Conservation (phyloP, 2,888 invertebrate species). For the Cepaea hortensis region DNA sequence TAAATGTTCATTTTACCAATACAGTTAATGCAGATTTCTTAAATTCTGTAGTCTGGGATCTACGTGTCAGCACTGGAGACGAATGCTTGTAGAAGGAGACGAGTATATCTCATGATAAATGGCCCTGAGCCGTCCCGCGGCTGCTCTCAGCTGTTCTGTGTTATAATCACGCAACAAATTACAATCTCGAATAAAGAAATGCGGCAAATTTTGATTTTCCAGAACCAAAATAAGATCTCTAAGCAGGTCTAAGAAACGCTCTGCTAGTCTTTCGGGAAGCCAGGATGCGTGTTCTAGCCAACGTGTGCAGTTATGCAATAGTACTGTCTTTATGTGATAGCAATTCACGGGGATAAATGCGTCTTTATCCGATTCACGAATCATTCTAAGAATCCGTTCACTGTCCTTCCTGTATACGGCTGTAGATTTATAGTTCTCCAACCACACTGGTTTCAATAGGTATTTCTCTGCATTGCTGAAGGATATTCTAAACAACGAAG, state of each 20-base stretch:
- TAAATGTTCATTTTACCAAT: too few relatives aligned
- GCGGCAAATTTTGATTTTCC: constrained; percentile 46
- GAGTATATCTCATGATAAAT: constrained; percentile 50
- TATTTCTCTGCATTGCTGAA: constrained; percentile 51
- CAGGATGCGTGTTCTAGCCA: constrained; percentile 42
- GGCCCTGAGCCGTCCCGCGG: constrained; percentile 42
- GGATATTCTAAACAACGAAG: constrained; percentile 48
- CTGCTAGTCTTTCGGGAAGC: constrained; percentile 41
- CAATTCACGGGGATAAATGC: constrained; percentile 47
- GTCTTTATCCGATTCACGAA: constrained; percentile 51
- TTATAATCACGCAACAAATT: constrained; percentile 48
- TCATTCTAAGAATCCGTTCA: constrained; percentile 49
- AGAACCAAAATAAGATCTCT: constrained; percentile 46
- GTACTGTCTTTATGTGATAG: constrained; percentile 50
- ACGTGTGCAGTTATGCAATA: constrained; percentile 48
- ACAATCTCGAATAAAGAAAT: constrained; percentile 50
- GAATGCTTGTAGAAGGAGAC: constrained; percentile 46
- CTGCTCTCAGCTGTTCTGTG: constrained; percentile 38
- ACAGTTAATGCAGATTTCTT: too few relatives aligned
- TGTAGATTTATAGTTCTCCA: neutral
- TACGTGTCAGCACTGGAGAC: constrained; percentile 46
- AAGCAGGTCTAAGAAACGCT: constrained; percentile 49
- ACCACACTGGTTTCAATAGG: constrained; percentile 23
- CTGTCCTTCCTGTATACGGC: constrained; percentile 42
- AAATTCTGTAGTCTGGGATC: too few relatives aligned